A percentile compares a stretch with the other conserved stretches of the same genome.
These are phyloP conservation scores for Porites lutea DNA, from an alignment of 64 coral and sea anemone genomes.

Conservation along the genomic window DNA sequence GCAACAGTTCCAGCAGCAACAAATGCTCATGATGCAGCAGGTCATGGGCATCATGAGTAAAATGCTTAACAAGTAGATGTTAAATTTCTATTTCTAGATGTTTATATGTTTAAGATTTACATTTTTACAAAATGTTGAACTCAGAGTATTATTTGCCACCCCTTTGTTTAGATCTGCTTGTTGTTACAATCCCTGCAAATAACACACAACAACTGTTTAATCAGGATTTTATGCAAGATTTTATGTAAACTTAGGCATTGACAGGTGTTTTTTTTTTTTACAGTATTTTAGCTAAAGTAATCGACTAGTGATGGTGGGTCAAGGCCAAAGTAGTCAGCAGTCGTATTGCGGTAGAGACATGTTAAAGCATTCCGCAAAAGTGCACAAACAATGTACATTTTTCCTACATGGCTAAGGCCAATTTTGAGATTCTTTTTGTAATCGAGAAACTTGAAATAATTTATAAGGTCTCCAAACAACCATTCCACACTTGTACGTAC, in stretches of 20 bases:
- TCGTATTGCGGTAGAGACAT: neutral
- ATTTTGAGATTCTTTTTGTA: no score
- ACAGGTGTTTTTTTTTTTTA: neutral
- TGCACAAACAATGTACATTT: neutral
- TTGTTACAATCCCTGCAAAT: neutral
- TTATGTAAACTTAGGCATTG: neutral
- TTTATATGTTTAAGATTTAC: no score
- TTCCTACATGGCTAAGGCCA: no score
- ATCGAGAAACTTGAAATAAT: no score
- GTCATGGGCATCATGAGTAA: no score
- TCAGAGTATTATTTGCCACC: neutral
- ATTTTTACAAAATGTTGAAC: no score
- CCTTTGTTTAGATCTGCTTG: neutral
- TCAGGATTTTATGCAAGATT: neutral
- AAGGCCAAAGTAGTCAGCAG: neutral
- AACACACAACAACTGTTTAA: neutral
- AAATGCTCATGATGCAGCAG: no score
- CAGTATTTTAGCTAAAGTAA: conserved; percentile 5
- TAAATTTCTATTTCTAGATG: no score
- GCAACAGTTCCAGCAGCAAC: no score
- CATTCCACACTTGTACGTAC: neutral
- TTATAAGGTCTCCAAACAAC: no score
- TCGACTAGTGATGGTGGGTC: neutral
- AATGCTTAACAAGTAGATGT: no score
- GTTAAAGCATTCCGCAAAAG: neutral